Percentiles rank a stretch among this genome's conserved stretches.
Evolutionary conservation across 1,140 invertebrate genomes (phyloP).

Genomic region (Micrasema minimum): DNA sequence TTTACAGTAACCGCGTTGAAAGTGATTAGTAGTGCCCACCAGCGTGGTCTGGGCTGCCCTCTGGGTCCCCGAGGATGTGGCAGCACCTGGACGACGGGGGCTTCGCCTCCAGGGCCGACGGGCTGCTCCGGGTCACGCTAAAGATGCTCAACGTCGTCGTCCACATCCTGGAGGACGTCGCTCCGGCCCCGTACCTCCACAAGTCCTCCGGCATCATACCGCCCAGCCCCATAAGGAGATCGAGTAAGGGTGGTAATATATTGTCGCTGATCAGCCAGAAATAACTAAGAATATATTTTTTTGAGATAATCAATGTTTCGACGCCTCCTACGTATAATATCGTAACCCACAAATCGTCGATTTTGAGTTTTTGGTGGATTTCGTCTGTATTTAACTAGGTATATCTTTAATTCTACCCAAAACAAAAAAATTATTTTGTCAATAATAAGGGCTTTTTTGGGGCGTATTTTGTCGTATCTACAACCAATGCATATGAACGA

Average conservation of each 20-base stretch:
- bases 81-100: constrained; percentile 67
- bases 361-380: no score
- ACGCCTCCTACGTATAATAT: no score
- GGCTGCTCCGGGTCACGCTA: constrained; percentile 74
- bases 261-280: no score
- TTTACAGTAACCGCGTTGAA: constrained; percentile 55
- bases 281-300: no score
- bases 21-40: constrained; percentile 47
- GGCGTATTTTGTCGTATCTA: no score
- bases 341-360: no score
- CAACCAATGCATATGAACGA: no score
- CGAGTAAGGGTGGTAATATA: constrained; percentile 44
- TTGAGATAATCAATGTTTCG: no score
- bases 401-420: no score
- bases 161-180: constrained; percentile 80
- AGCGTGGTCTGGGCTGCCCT: neutral
- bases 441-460: no score
- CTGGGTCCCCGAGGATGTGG: constrained; percentile 59
- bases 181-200: constrained; percentile 69
- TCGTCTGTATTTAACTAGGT: no score
- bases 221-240: constrained; percentile 64
- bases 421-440: no score
- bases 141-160: constrained; percentile 80
- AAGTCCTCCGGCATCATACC: constrained; percentile 67
- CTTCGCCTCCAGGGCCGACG: constrained; percentile 66